Evolutionary conservation across 2,797 vertebrate genomes (phyloP).

Genomic region (Phrynocephalus vlangalii): DNA sequence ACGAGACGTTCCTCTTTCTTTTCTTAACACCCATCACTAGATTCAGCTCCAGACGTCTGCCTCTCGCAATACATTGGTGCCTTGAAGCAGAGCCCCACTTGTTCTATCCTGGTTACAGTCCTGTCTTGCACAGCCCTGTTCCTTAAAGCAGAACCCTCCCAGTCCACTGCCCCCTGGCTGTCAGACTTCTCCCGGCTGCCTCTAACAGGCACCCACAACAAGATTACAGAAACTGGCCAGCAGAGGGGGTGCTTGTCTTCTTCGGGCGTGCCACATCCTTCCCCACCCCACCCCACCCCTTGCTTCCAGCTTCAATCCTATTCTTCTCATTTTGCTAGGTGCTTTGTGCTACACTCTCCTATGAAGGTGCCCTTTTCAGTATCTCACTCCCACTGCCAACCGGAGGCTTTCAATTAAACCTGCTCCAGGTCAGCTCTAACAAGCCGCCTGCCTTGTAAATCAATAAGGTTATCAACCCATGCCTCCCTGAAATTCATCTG

Average conservation of each 20-base stretch:
- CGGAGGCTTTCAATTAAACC: constrained; percentile 52
- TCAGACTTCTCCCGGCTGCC: neutral
- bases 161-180: neutral
- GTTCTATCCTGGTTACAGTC: too few species aligned
- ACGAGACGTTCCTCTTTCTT: too few species aligned
- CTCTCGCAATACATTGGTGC: too few species aligned
- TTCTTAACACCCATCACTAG: too few species aligned
- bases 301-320: neutral
- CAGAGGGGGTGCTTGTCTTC: constrained; percentile 50
- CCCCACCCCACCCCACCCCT: neutral
- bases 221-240: neutral
- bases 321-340: neutral
- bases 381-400: constrained; percentile 11
- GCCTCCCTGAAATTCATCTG: constrained; percentile 50
- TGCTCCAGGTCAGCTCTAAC: constrained; percentile 64
- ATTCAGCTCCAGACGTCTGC: too few species aligned
- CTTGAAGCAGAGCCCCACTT: too few species aligned
- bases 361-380: constrained; percentile 50
- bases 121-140: too few species aligned
- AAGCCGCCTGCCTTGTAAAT: constrained; percentile 59
- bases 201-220: neutral
- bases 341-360: neutral
- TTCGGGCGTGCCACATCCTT: rapidly evolving
- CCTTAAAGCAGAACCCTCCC: too few species aligned
- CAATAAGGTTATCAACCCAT: constrained; percentile 47